Base-by-base conservation (phyloP, 2,888 invertebrate species). In the Campoletis raptor region DNA sequence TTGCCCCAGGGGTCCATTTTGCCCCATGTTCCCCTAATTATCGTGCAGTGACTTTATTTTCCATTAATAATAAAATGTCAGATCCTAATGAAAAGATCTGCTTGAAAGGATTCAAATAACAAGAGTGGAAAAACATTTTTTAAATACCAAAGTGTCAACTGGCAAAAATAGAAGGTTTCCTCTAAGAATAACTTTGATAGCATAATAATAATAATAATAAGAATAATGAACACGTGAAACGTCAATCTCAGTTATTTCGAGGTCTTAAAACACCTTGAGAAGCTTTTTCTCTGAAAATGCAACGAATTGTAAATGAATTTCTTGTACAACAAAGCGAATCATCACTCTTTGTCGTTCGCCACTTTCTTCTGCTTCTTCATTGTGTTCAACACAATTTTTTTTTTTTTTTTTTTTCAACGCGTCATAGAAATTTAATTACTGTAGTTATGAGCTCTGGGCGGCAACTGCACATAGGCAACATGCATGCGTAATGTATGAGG, bases 401-500 rank as follows among this genome's bases (percentile, higher is more conserved):
- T 80, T 36, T 69, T 61, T 83, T 81, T 61, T 42, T 37, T 64
- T 78, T 70, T 73, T 61, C 36, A 86, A 81, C 85, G 85, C 87
- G 84, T 85, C 88, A 85, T 83, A 87, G 42, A 88, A 88, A 88
- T 88, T 87, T 89, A 90, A 90, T 91, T 88, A 86, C 87, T 54
- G 80, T 89, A 86, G 86, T 89, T 88, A 89, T 87, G 85, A 83
- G 69, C 81, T 81, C 78, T 66, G 30, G 76, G 81, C 78, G 85
- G 84, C 80, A 73, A 85, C 52, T n/a, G n/a, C 87, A 80, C 85
- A 70, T 80, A 69, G 73, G 66, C 52, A 40, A 72, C 86, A 85
- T 89, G 91, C 90, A 91, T 91, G 91, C 90, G 90, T 92, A 91
- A 92, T 91, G 77, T 89, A 92, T 90, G 89, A 91, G 88, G 76